phyloP scores from a whole-genome alignment of 1,140 invertebrate species.

The Drosophila bocqueti region DNA sequence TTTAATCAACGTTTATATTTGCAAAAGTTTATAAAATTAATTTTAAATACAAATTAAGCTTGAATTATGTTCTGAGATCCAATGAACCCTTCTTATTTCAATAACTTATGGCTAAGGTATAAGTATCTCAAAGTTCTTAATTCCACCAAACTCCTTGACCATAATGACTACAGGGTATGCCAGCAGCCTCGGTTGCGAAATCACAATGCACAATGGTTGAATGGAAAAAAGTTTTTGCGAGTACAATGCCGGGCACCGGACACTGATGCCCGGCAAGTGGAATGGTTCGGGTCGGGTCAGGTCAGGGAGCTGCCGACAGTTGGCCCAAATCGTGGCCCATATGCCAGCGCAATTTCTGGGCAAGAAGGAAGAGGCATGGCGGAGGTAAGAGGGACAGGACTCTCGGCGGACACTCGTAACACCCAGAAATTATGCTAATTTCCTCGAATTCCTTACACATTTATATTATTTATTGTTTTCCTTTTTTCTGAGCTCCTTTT shows the following conservation, averaged over 20 bases:
- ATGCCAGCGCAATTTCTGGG: constrained; percentile 12
- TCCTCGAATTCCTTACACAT: constrained; percentile 70
- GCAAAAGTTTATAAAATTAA: too few relatives aligned
- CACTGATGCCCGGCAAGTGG: constrained; percentile 68
- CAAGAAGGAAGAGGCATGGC: background rate
- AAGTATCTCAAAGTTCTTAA: too few relatives aligned
- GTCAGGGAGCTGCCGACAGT: constrained; percentile 51
- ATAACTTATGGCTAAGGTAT: too few relatives aligned
- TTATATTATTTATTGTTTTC: constrained; percentile 81
- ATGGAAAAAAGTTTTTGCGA: constrained; percentile 34
- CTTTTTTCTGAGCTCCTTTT: constrained; percentile 22
- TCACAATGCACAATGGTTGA: constrained; percentile 61
- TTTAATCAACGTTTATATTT: too few relatives aligned
- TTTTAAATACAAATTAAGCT: background rate
- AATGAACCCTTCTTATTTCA: too few relatives aligned
- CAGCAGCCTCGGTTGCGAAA: constrained; percentile 37
- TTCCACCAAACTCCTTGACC: background rate
- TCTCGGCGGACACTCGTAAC: constrained; percentile 26
- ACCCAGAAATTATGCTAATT: constrained; percentile 74
- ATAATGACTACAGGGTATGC: constrained; percentile 24
- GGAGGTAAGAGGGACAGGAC: background rate
- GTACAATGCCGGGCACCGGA: constrained; percentile 63
- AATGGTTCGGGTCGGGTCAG: constrained; percentile 61
- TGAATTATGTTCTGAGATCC: background rate
- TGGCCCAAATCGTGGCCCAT: constrained; percentile 50